Conservation (phyloP, 1,140 invertebrate species). For the Rhyacophila brunnea region DNA sequence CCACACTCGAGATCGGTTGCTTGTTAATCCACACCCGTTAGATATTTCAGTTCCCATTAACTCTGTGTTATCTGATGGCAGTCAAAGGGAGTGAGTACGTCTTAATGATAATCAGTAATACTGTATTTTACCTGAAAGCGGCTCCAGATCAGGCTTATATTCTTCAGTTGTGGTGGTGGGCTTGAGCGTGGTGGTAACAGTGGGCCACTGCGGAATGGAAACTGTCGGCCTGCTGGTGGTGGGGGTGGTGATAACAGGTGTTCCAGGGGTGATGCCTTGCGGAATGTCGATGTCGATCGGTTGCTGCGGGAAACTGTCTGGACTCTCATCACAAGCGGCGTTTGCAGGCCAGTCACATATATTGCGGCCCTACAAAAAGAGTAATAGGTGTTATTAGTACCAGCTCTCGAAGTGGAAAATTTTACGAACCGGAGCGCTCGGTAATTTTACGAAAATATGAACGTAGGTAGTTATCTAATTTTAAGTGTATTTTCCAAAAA, state of each 20-base stretch:
- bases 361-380: slow-evolving; percentile 48
- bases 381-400: too few species aligned
- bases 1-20: too few species aligned
- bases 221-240: slow-evolving; percentile 2
- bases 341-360: slow-evolving; percentile 78
- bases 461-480: too few species aligned
- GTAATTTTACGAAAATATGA: too few species aligned
- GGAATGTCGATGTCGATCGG: background rate
- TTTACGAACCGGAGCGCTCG: too few species aligned
- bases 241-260: background rate
- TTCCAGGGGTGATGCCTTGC: background rate
- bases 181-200: slow-evolving; percentile 26
- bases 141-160: slow-evolving; percentile 4
- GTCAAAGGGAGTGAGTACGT: too few species aligned
- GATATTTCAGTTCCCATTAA: too few species aligned
- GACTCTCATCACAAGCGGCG: slow-evolving; percentile 61
- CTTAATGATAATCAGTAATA: too few species aligned
- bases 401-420: too few species aligned
- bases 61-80: too few species aligned
- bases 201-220: background rate
- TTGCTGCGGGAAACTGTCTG: slow-evolving; percentile 18
- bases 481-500: too few species aligned
- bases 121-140: slow-evolving; percentile 15
- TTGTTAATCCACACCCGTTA: too few species aligned
- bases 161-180: slow-evolving; percentile 21